phyloP scores from a whole-genome alignment of 2,888 invertebrate genomes.

The Erpobdella octoculata region DNA sequence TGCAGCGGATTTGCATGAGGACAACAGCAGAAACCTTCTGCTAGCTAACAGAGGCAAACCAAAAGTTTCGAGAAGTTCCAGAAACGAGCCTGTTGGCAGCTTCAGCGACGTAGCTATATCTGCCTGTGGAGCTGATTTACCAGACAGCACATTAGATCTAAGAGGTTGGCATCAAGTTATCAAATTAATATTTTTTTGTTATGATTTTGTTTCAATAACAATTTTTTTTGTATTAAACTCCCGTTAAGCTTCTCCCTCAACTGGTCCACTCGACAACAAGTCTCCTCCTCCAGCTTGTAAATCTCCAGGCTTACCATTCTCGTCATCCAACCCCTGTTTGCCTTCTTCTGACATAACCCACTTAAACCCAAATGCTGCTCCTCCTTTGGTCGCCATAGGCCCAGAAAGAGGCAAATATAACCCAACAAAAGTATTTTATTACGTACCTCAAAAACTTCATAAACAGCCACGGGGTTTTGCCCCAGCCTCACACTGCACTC shows the following conservation, averaged over 20 bases:
- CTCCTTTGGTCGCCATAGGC: neutral
- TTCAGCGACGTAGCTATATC: too few relatives aligned
- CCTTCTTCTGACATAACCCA: neutral
- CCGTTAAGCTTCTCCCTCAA: neutral
- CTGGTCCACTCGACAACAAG: neutral
- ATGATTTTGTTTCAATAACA: too few relatives aligned
- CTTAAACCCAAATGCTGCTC: neutral
- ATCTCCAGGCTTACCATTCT: neutral
- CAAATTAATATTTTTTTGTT: too few relatives aligned
- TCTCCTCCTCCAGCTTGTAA: too few relatives aligned
- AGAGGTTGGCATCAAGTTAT: too few relatives aligned
- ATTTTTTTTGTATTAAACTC: too few relatives aligned
- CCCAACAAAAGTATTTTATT: neutral
- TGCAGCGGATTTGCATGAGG: neutral
- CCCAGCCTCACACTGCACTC: slow-evolving; percentile 35
- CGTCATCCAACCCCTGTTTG: neutral
- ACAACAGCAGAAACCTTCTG: too few relatives aligned
- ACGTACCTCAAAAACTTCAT: slow-evolving; percentile 30
- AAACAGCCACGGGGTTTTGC: slow-evolving; percentile 35
- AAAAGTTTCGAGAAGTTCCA: too few relatives aligned
- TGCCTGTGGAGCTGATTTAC: too few relatives aligned
- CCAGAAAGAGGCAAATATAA: slow-evolving; percentile 1
- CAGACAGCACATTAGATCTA: too few relatives aligned
- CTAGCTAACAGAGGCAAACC: too few relatives aligned
- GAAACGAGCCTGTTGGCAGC: too few relatives aligned